A percentile compares a stretch with the other conserved stretches of the same genome.
Conservation (phyloP, 1,140 invertebrate species). For the Brachionus angularis region DNA sequence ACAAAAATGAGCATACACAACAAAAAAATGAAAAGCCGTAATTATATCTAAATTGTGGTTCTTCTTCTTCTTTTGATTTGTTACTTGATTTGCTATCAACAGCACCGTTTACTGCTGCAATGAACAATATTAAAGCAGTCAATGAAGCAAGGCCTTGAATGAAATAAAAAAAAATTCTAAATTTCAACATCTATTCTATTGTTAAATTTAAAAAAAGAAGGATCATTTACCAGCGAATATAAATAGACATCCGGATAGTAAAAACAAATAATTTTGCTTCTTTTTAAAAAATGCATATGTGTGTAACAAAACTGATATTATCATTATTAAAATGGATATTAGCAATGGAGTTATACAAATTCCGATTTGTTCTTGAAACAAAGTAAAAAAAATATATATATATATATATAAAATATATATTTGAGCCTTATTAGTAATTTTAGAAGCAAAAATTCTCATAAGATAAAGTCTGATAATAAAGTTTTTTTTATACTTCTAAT, state of each 20-base stretch:
- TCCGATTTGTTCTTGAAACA: slow-evolving; percentile 10
- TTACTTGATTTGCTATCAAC: not conserved
- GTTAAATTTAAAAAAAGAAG: too few relatives aligned
- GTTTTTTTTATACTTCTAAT: not conserved
- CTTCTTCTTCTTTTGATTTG: slow-evolving; percentile 22
- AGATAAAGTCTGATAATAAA: too few relatives aligned
- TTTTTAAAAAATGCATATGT: slow-evolving; percentile 3
- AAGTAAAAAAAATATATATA: not conserved
- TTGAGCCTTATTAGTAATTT: not conserved
- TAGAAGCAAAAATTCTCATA: too few relatives aligned
- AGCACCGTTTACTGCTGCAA: slow-evolving; percentile 30
- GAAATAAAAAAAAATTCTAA: too few relatives aligned
- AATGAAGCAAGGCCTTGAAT: slow-evolving; percentile 35
- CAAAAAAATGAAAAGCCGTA: slow-evolving; percentile 11
- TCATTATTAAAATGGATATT: slow-evolving; percentile 2
- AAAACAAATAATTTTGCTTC: not conserved
- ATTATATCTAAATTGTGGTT: not conserved
- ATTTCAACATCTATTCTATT: too few relatives aligned
- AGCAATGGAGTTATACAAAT: not conserved
- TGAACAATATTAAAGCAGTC: slow-evolving; percentile 30
- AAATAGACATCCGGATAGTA: slow-evolving; percentile 8
- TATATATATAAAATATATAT: not conserved
- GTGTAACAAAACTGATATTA: slow-evolving; percentile 3
- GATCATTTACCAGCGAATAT: slow-evolving; percentile 37
- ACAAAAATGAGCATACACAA: not conserved